These are phyloP conservation scores for Drosophila varians DNA, from an alignment of 1,140 invertebrate species.

Conservation along the genomic window DNA sequence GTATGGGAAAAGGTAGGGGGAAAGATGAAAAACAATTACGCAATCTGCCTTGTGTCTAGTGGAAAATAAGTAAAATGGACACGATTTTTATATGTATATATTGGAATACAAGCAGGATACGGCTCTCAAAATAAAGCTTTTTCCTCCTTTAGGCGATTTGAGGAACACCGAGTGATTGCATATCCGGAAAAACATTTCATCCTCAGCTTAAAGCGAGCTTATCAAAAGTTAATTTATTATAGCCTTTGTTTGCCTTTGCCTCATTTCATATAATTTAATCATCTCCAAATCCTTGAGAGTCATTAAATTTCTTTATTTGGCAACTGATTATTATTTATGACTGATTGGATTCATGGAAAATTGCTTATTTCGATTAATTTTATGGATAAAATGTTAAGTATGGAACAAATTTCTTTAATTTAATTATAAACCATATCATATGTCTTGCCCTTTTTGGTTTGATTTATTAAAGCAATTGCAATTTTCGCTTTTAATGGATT, in stretches of 20 bases:
- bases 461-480: background rate
- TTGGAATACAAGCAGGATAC: background rate
- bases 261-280: background rate
- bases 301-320: too few relatives aligned
- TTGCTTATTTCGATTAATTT: background rate
- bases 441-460: background rate
- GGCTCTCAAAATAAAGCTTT: background rate
- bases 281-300: too few relatives aligned
- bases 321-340: background rate
- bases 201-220: background rate
- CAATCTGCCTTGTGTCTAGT: slow-evolving; percentile 27
- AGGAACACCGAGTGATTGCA: background rate
- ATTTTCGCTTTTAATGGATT: background rate
- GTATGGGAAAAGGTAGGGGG: background rate
- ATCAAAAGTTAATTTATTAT: background rate
- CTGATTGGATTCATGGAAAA: background rate
- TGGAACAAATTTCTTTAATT: too few relatives aligned
- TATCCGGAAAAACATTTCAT: background rate
- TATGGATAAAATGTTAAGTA: background rate
- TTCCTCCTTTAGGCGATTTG: slow-evolving; percentile 4
- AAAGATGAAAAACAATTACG: slow-evolving; percentile 39
- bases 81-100: background rate
- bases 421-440: background rate
- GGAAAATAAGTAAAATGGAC: slow-evolving; percentile 14
- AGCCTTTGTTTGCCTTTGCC: background rate